phyloP scores from a whole-genome alignment of 2,888 invertebrate species.

The Microctonus aethiopoides region DNA sequence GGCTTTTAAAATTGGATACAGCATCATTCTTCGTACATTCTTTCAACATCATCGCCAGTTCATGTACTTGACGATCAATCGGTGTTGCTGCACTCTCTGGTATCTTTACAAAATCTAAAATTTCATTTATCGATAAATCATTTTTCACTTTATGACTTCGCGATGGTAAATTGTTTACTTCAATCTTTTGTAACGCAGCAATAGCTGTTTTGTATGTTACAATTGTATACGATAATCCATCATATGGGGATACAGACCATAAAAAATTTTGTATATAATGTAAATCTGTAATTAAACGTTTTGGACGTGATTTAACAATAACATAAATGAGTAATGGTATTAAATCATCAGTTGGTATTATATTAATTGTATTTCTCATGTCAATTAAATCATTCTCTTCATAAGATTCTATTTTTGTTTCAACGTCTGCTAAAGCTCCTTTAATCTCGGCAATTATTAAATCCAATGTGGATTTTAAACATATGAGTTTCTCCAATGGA shows the following conservation, averaged over 20 bases:
- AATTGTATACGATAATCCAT: conserved; percentile 48
- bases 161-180: conserved; percentile 39
- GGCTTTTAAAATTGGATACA: neutral
- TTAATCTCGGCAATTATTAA: conserved; percentile 68
- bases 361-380: conserved; percentile 37
- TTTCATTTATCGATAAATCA: conserved; percentile 46
- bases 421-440: conserved; percentile 63
- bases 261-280: conserved; percentile 66
- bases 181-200: conserved; percentile 43
- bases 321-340: conserved; percentile 65
- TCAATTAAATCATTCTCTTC: conserved; percentile 38
- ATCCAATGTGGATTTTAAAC: conserved; percentile 66
- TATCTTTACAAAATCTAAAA: conserved; percentile 40
- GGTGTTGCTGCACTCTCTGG: conserved; percentile 40
- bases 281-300: conserved; percentile 66
- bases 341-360: conserved; percentile 57
- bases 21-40: conserved; percentile 40
- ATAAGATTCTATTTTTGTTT: conserved; percentile 42
- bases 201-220: conserved; percentile 48
- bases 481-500: conserved; percentile 67
- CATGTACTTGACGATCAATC: conserved; percentile 45
- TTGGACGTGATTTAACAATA: conserved; percentile 66
- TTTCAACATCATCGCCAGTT: conserved; percentile 45
- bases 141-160: conserved; percentile 44
- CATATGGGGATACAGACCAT: conserved; percentile 50